phyloP scores from a whole-genome alignment of 2,888 invertebrate genomes.

The Scelioninae gen. 2 region DNA sequence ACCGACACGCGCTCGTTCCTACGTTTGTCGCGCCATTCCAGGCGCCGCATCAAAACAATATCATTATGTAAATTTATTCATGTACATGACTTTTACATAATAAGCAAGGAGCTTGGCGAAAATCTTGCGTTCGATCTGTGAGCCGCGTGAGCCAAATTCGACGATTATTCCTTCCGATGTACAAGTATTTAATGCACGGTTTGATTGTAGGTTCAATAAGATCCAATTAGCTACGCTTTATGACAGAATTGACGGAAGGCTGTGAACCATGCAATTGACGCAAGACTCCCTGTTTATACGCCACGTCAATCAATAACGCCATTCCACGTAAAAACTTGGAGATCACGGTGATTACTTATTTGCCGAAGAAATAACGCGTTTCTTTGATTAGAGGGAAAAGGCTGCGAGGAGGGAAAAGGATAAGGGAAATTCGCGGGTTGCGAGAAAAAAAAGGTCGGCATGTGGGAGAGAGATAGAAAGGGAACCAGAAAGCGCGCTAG shows the following conservation, averaged over 20 bases:
- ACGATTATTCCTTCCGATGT: slow-evolving; percentile 48
- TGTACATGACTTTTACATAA: slow-evolving; percentile 32
- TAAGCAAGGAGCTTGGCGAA: slow-evolving; percentile 25
- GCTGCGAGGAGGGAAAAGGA: background rate
- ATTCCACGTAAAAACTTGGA: slow-evolving; percentile 46
- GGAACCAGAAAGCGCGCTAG: background rate
- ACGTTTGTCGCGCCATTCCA: slow-evolving; percentile 19
- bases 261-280: slow-evolving; percentile 55
- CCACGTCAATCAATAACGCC: slow-evolving; percentile 52
- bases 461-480: background rate
- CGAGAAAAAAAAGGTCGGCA: slow-evolving; percentile 9
- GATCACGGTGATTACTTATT: slow-evolving; percentile 52
- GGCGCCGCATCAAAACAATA: slow-evolving; percentile 25
- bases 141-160: slow-evolving; percentile 17
- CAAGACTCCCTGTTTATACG: slow-evolving; percentile 42
- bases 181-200: slow-evolving; percentile 56
- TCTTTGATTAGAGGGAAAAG: slow-evolving; percentile 25
- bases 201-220: slow-evolving; percentile 50
- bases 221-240: slow-evolving; percentile 58
- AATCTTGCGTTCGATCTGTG: slow-evolving; percentile 33
- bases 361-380: slow-evolving; percentile 39
- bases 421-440: background rate
- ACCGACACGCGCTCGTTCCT: slow-evolving; percentile 6
- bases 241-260: slow-evolving; percentile 57
- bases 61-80: slow-evolving; percentile 51